phyloP scores from a whole-genome alignment of 1,140 invertebrate genomes.

The Listronotus bonariensis region DNA sequence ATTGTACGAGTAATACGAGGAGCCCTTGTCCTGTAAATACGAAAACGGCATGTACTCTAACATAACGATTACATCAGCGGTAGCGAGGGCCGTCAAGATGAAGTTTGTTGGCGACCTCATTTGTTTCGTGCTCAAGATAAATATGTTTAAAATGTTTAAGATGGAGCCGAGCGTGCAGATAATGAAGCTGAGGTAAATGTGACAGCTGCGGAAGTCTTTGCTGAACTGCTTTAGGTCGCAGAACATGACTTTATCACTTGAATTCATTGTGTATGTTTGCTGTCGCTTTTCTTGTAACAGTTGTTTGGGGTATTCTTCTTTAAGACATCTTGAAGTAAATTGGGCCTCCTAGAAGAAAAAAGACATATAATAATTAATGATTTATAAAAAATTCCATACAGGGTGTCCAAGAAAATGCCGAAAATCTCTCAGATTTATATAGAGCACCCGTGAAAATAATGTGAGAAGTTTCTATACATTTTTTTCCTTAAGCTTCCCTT shows the following conservation, averaged over 20 bases:
- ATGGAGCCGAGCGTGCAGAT: constrained; percentile 92
- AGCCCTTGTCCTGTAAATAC: constrained; percentile 65
- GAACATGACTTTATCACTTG: constrained; percentile 40
- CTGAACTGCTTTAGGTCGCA: constrained; percentile 59
- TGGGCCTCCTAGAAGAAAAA: too few relatives aligned
- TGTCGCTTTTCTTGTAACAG: too few relatives aligned
- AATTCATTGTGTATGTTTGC: constrained; percentile 13
- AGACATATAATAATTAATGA: too few relatives aligned
- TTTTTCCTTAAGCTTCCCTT: too few relatives aligned
- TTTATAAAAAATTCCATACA: too few relatives aligned
- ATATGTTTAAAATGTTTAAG: constrained; percentile 91
- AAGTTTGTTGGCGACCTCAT: constrained; percentile 87
- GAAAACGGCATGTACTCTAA: constrained; percentile 90
- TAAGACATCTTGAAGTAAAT: too few relatives aligned
- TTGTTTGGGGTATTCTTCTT: too few relatives aligned
- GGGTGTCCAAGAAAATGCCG: too few relatives aligned
- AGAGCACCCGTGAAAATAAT: too few relatives aligned
- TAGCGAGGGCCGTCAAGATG: constrained; percentile 85
- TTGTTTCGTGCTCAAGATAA: constrained; percentile 87
- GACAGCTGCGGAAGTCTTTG: constrained; percentile 60
- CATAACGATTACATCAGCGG: constrained; percentile 92
- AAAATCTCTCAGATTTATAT: too few relatives aligned
- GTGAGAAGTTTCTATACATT: too few relatives aligned
- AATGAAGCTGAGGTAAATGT: constrained; percentile 74
- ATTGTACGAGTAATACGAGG: constrained; percentile 69